Conservation (phyloP, 2,888 invertebrate genomes). For the Drosophila lutescens region DNA sequence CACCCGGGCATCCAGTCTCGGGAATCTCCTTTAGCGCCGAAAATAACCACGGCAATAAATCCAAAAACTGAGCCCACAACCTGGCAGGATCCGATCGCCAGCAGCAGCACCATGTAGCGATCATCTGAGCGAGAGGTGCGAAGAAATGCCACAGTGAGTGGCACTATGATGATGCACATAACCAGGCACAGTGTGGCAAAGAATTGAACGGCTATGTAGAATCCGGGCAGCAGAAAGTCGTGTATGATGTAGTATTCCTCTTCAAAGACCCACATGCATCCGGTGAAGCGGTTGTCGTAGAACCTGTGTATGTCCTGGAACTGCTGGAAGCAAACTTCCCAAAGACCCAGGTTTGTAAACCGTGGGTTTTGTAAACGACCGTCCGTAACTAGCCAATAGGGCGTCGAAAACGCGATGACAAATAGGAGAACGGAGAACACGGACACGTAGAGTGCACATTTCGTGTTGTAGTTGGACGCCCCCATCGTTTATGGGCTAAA, state of each 20-base stretch:
- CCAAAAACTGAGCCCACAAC: slow-evolving; percentile 92
- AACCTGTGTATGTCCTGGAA: slow-evolving; percentile 94
- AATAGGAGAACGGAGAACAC: slow-evolving; percentile 89
- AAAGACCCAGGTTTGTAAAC: slow-evolving; percentile 93
- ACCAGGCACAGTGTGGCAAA: slow-evolving; percentile 96
- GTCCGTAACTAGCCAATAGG: slow-evolving; percentile 94
- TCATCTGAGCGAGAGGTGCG: slow-evolving; percentile 91
- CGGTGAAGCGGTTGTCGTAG: slow-evolving; percentile 92
- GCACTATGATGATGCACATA: slow-evolving; percentile 90
- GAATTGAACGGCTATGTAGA: slow-evolving; percentile 96
- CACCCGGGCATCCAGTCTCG: slow-evolving; percentile 98
- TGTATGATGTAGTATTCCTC: slow-evolving; percentile 98
- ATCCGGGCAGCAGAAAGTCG: slow-evolving; percentile 94
- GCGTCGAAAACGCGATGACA: slow-evolving; percentile 92
- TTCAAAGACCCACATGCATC: slow-evolving; percentile 99
- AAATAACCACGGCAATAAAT: slow-evolving; percentile 92
- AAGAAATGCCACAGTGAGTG: slow-evolving; percentile 90
- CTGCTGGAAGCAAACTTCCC: slow-evolving; percentile 96
- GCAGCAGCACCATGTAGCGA: slow-evolving; percentile 89
- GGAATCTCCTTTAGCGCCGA: slow-evolving; percentile 95
- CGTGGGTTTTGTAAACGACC: slow-evolving; percentile 91
- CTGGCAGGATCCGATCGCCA: slow-evolving; percentile 90
- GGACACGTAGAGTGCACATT: slow-evolving; percentile 87
- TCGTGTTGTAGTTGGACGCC: slow-evolving; percentile 82
- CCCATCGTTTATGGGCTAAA: slow-evolving; percentile 72